Evolutionary conservation across 2,888 invertebrate genomes (phyloP).

Genomic region (Eurois occulta): DNA sequence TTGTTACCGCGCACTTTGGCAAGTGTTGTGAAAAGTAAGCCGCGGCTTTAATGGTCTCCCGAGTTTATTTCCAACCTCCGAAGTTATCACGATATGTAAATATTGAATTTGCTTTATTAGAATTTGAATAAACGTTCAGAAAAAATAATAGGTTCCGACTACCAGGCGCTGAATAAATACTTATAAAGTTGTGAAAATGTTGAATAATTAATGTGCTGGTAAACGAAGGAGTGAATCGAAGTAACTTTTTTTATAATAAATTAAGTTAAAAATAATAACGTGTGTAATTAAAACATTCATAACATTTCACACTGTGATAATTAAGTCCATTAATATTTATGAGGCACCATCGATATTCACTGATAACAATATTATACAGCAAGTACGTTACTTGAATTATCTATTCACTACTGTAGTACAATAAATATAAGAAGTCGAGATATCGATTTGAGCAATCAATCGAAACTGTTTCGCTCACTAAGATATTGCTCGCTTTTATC

Average conservation of each 20-base stretch:
- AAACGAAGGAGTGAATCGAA: background rate
- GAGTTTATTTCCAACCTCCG: constrained; percentile 66
- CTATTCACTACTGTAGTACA: constrained; percentile 14
- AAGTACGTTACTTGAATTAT: background rate
- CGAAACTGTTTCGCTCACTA: constrained; percentile 9
- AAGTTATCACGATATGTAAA: constrained; percentile 72
- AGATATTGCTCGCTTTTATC: constrained; percentile 33
- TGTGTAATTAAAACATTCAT: constrained; percentile 26
- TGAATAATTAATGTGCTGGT: constrained; percentile 39
- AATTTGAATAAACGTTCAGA: constrained; percentile 66
- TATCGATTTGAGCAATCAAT: constrained; percentile 29
- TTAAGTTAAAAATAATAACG: constrained; percentile 11
- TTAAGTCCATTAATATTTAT: constrained; percentile 42
- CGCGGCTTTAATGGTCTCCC: constrained; percentile 63
- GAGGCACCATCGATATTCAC: constrained; percentile 31
- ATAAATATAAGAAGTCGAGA: constrained; percentile 12
- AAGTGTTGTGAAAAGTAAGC: constrained; percentile 73
- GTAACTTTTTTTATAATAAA: background rate
- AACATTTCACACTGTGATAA: constrained; percentile 28
- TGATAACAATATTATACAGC: constrained; percentile 26
- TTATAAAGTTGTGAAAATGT: constrained; percentile 26
- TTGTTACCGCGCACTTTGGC: constrained; percentile 73
- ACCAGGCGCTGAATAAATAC: constrained; percentile 46
- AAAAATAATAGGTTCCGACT: constrained; percentile 54
- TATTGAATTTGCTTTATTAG: constrained; percentile 64